Evolutionary conservation across 2,797 vertebrate genomes (phyloP).

Genomic region (Prunella strophiata): DNA sequence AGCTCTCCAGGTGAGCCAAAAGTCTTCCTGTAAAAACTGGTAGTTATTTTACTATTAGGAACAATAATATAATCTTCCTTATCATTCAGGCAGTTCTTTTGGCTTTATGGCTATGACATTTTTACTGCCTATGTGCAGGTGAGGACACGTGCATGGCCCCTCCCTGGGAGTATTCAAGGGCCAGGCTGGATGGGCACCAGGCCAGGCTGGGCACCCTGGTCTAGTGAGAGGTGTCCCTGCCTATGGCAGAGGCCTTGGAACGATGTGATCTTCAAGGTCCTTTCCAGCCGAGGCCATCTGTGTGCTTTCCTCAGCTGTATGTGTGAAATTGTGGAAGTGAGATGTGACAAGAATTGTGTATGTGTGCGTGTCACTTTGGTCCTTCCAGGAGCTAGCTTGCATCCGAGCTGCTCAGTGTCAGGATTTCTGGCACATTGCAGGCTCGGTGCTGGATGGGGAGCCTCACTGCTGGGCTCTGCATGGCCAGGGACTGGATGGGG

Average conservation of each 20-base stretch:
- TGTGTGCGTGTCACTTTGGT: accelerated
- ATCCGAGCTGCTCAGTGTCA: accelerated
- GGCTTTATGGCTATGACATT: accelerated
- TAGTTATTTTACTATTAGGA: background rate
- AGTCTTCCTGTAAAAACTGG: background rate
- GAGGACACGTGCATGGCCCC: accelerated
- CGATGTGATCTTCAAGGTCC: background rate
- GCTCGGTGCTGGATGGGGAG: background rate
- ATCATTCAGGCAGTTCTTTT: background rate
- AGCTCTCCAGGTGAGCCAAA: accelerated
- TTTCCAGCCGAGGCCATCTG: background rate
- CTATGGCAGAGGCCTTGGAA: background rate
- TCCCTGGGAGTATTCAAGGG: background rate
- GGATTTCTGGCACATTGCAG: background rate
- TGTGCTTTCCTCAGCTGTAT: background rate
- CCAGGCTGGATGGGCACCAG: background rate
- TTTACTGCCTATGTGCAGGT: accelerated
- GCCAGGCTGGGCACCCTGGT: background rate
- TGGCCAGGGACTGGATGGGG: background rate
- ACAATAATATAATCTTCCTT: background rate
- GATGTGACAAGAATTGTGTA: accelerated
- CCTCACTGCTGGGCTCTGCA: background rate
- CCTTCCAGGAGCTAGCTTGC: accelerated
- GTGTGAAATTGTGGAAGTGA: background rate
- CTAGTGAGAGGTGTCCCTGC: background rate